Conservation (phyloP, 2,113 vertebrate genomes). For the Apeltes quadracus region DNA sequence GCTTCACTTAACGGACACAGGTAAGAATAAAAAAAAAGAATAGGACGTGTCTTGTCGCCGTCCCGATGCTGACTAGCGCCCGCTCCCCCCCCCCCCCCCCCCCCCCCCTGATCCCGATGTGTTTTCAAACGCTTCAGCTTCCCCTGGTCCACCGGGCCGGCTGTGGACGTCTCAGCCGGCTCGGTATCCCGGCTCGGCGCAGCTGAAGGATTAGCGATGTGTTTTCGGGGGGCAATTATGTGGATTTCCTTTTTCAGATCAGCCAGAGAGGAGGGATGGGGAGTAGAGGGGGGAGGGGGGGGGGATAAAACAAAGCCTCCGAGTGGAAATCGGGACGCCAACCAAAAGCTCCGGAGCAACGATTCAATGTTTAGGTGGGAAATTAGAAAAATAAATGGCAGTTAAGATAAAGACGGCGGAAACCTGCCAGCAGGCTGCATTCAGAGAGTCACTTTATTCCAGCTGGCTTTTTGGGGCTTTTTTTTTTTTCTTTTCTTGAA, state of each 20-base stretch:
- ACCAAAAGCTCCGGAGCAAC: slow-evolving; percentile 44
- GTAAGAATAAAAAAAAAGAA: too few species aligned
- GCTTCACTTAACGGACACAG: slow-evolving; percentile 95
- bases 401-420: slow-evolving; percentile 29
- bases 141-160: slow-evolving; percentile 46
- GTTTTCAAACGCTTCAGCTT: too few species aligned
- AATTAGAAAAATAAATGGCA: slow-evolving; percentile 32
- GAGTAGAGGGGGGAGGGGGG: slow-evolving; percentile 1
- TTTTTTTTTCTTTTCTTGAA: neutral
- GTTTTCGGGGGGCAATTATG: slow-evolving; percentile 72
- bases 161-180: slow-evolving; percentile 59
- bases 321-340: slow-evolving; percentile 43
- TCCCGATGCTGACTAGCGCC: too few species aligned
- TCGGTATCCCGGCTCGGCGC: slow-evolving; percentile 32
- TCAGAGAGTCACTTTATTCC: slow-evolving; percentile 19
- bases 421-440: slow-evolving; percentile 3
- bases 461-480: slow-evolving; percentile 13
- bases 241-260: slow-evolving; percentile 69
- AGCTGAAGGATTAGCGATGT: slow-evolving; percentile 62
- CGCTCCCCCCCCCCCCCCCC: too few species aligned
- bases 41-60: too few species aligned
- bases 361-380: slow-evolving; percentile 50
- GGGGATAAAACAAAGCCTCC: slow-evolving; percentile 8
- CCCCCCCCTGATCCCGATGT: too few species aligned
- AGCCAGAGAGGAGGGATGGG: slow-evolving; percentile 9